Conservation (phyloP, 2,888 invertebrate species). For the Invenusta paracnida region DNA sequence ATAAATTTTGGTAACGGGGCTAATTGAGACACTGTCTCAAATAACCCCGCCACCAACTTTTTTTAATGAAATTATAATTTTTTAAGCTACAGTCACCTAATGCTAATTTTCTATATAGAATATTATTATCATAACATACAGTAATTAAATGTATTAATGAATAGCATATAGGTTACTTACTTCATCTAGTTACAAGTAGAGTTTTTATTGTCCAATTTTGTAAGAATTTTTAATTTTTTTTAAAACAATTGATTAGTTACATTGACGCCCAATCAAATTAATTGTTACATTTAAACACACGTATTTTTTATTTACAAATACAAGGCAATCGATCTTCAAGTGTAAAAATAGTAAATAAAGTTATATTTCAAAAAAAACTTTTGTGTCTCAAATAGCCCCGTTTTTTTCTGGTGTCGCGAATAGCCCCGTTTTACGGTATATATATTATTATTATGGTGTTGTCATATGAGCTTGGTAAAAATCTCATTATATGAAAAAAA, state of each 20-base stretch:
- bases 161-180: too few species aligned
- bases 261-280: neutral
- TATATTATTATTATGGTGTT: neutral
- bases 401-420: neutral
- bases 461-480: too few species aligned
- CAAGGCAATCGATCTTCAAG: neutral
- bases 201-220: neutral
- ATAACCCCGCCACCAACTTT: too few species aligned
- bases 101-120: too few species aligned
- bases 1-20: too few species aligned
- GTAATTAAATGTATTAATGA: too few species aligned
- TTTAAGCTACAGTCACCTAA: too few species aligned
- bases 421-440: neutral
- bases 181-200: neutral
- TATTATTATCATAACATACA: too few species aligned
- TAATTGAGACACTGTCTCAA: too few species aligned
- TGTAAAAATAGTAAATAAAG: neutral
- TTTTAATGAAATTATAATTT: too few species aligned
- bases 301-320: neutral
- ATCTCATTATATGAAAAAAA: too few species aligned
- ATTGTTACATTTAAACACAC: neutral
- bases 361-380: neutral
- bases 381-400: neutral
- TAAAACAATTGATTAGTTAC: neutral
- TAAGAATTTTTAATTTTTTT: neutral